phyloP scores from a whole-genome alignment of 2,888 invertebrate genomes.

The Drosophila subquinaria region DNA sequence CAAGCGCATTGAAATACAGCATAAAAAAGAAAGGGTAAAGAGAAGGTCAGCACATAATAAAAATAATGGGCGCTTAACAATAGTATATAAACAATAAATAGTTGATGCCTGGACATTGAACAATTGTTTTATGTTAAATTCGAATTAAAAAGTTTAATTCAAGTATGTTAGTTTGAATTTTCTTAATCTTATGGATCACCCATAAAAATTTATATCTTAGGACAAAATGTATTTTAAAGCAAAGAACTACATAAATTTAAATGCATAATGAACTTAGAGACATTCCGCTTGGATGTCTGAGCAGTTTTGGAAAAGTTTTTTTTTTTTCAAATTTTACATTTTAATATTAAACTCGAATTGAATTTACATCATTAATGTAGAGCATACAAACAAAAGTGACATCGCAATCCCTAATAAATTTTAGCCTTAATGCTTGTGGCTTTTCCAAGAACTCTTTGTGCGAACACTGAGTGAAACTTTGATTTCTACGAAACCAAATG shows the following conservation, averaged over 20 bases:
- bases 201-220: no score
- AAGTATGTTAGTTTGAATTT: no score
- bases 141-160: neutral
- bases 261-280: no score
- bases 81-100: constrained; percentile 5
- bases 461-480: neutral
- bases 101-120: neutral
- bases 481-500: constrained; percentile 1
- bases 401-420: neutral
- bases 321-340: no score
- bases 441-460: neutral
- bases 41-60: constrained; percentile 43
- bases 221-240: neutral
- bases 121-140: neutral
- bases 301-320: no score
- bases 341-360: no score
- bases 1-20: constrained; percentile 22
- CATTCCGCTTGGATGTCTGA: no score
- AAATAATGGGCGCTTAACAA: constrained; percentile 14
- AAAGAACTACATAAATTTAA: no score
- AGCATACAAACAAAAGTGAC: neutral
- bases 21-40: constrained; percentile 26
- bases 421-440: neutral
- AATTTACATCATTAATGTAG: neutral
- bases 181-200: no score